Conservation (phyloP, 2,888 invertebrate genomes). For the Phalangium opilio region DNA sequence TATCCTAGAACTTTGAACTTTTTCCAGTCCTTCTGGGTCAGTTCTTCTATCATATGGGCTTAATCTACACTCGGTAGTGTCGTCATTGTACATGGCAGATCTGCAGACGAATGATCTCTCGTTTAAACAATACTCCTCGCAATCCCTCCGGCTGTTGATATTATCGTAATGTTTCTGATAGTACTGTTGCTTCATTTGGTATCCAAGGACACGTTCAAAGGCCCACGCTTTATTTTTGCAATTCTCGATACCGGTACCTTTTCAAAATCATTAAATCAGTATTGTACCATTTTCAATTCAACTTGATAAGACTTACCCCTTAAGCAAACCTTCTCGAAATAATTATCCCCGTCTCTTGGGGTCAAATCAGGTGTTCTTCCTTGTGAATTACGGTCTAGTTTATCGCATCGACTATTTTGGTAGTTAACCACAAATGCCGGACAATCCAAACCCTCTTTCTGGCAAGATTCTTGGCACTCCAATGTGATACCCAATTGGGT, state of each 20-base stretch:
- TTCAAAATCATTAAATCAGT: neutral
- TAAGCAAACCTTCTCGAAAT: constrained; percentile 35
- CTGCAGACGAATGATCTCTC: constrained; percentile 34
- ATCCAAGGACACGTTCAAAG: constrained; percentile 37
- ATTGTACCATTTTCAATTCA: too few species aligned
- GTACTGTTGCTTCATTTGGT: constrained; percentile 33
- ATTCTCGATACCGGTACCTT: constrained; percentile 12
- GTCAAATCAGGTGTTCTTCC: constrained; percentile 30
- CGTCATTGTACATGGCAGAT: constrained; percentile 38
- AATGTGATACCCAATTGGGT: constrained; percentile 21
- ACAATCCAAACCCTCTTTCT: constrained; percentile 30
- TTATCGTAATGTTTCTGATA: constrained; percentile 33
- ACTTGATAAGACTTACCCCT: constrained; percentile 24
- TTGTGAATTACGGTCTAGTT: constrained; percentile 34
- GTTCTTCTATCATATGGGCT: constrained; percentile 36
- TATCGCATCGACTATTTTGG: constrained; percentile 32
- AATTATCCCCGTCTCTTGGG: constrained; percentile 31
- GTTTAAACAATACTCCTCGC: constrained; percentile 36
- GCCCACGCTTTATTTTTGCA: constrained; percentile 35
- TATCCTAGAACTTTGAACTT: constrained; percentile 24
- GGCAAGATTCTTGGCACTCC: constrained; percentile 27
- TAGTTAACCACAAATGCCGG: constrained; percentile 35
- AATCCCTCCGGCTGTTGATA: constrained; percentile 37
- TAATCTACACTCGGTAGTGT: constrained; percentile 34
- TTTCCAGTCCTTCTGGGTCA: constrained; percentile 25